Conservation (phyloP, 1,140 invertebrate species). For the Drosophila ohnishii region DNA sequence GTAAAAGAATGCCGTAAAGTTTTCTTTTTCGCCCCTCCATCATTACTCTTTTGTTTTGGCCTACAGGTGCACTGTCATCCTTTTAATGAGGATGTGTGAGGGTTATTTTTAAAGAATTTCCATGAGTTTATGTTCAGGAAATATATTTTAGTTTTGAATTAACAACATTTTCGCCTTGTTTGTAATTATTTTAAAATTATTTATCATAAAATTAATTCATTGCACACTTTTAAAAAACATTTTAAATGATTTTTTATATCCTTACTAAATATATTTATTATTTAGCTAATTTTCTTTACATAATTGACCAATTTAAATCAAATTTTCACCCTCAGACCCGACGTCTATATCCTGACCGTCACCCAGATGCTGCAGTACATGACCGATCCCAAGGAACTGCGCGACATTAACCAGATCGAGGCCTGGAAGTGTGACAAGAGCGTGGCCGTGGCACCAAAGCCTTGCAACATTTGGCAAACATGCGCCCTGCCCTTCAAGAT, state of each 20-base stretch:
- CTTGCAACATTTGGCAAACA: slow-evolving; percentile 92
- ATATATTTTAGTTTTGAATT: background rate
- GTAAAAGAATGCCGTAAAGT: slow-evolving; percentile 58
- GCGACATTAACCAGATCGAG: slow-evolving; percentile 88
- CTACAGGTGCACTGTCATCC: slow-evolving; percentile 17
- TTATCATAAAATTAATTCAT: background rate
- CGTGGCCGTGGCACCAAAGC: slow-evolving; percentile 86
- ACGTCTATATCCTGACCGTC: slow-evolving; percentile 95
- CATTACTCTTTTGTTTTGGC: slow-evolving; percentile 28
- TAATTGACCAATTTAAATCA: slow-evolving; percentile 12
- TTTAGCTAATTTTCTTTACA: background rate
- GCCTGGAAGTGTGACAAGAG: slow-evolving; percentile 92
- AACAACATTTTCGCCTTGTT: no score
- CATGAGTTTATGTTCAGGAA: background rate
- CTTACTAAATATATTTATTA: background rate
- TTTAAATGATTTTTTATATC: background rate
- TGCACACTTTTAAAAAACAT: no score
- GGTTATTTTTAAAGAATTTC: background rate
- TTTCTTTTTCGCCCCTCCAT: slow-evolving; percentile 53
- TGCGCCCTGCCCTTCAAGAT: slow-evolving; percentile 92
- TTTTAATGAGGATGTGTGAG: slow-evolving; percentile 1
- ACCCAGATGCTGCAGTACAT: slow-evolving; percentile 96
- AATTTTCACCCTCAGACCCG: slow-evolving; percentile 86
- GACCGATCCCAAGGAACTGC: slow-evolving; percentile 91
- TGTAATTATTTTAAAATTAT: no score